These are phyloP conservation scores for Scaptodrosophila lebanonensis DNA, from an alignment of 1,140 invertebrate genomes.

Conservation along the genomic window DNA sequence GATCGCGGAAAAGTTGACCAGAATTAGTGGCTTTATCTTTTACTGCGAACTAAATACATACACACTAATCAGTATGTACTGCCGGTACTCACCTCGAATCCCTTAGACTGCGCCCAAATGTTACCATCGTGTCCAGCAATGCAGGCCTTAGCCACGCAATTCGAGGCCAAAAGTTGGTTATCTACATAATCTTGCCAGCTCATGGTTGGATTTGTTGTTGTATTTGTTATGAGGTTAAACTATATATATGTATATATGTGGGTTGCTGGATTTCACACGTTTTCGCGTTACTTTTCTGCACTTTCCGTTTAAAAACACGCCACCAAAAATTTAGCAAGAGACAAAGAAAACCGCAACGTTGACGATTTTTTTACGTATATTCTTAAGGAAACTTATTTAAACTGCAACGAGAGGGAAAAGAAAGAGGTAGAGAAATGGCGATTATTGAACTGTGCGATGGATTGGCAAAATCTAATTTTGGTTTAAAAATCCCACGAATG, in stretches of 20 bases:
- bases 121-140: conserved; percentile 96
- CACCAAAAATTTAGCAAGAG: conserved; percentile 47
- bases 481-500: background rate
- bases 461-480: background rate
- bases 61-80: too few species aligned
- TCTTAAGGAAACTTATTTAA: conserved; percentile 54
- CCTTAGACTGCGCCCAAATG: conserved; percentile 95
- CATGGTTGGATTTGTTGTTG: conserved; percentile 79
- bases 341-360: conserved; percentile 54
- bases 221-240: conserved; percentile 44
- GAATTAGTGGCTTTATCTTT: too few species aligned
- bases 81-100: conserved; percentile 88
- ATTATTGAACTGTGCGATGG: conserved; percentile 23
- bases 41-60: too few species aligned
- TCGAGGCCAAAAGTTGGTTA: conserved; percentile 95
- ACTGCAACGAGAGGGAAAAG: conserved; percentile 63
- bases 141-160: conserved; percentile 94
- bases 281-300: conserved; percentile 37
- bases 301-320: conserved; percentile 29
- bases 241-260: conserved; percentile 28
- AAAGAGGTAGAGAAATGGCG: conserved; percentile 46
- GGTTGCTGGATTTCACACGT: conserved; percentile 45
- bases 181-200: conserved; percentile 99
- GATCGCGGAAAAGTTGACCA: conserved; percentile 6
- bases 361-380: conserved; percentile 42